Conservation (phyloP, 2,113 vertebrate species). For the Axis porcinus region DNA sequence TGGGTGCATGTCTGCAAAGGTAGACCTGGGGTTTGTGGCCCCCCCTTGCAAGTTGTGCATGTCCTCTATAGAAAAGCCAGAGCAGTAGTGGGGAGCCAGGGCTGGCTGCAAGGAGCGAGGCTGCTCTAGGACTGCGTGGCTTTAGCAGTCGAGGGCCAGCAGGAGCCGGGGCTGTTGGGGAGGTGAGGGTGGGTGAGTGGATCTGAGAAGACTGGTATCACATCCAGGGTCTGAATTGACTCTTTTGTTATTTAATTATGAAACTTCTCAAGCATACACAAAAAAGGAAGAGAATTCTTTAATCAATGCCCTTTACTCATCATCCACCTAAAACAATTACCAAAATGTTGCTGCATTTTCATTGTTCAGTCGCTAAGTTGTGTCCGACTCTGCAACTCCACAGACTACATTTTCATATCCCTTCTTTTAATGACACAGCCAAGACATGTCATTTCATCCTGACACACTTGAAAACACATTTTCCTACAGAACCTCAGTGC, state of each 20-base stretch:
- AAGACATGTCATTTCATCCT: not conserved
- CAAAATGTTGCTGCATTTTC: not conserved
- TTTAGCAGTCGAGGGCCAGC: not conserved
- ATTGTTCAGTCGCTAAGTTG: not conserved
- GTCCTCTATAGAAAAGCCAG: not conserved
- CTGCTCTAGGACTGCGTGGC: not conserved
- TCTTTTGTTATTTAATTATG: not conserved
- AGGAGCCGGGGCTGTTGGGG: too few species aligned
- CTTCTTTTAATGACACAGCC: not conserved
- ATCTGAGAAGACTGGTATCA: not conserved
- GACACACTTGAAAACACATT: not conserved
- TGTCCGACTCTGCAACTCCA: not conserved
- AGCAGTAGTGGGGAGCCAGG: not conserved
- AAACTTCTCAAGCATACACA: not conserved
- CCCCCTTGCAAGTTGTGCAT: accelerated
- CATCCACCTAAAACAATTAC: not conserved
- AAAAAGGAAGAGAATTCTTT: not conserved
- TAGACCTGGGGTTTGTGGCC: not conserved
- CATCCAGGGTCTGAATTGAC: not conserved
- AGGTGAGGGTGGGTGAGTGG: not conserved
- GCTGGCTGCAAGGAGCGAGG: not conserved
- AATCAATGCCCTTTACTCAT: not conserved
- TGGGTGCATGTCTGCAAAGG: not conserved
- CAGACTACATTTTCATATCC: not conserved
- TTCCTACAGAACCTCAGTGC: not conserved